Evolutionary conservation across 2,888 invertebrate genomes (phyloP).

Genomic region (Papilio elwesi): DNA sequence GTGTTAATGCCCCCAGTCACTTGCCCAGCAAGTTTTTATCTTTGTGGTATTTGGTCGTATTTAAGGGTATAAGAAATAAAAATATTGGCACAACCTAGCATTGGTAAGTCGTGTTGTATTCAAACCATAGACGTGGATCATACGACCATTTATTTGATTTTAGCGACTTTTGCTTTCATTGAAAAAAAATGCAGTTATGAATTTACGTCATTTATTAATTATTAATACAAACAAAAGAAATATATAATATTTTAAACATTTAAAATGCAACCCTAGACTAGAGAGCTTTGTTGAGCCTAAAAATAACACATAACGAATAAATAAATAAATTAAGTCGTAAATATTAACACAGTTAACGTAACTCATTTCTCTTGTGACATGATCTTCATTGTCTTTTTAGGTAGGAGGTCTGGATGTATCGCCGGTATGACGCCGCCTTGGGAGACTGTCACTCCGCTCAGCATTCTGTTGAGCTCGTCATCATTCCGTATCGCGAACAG

Average conservation of each 20-base stretch:
- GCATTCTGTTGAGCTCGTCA: conserved; percentile 63
- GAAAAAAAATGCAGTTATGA: no score
- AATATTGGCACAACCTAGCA: no score
- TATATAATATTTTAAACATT: conserved; percentile 9
- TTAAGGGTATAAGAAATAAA: no score
- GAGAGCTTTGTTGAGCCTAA: conserved; percentile 54
- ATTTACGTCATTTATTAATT: neutral
- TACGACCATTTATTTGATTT: no score
- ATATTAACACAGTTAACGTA: conserved; percentile 2
- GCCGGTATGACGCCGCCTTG: conserved; percentile 65
- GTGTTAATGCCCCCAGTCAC: neutral
- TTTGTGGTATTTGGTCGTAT: no score
- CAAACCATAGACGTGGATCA: neutral
- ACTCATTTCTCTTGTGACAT: conserved; percentile 35
- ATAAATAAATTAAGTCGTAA: conserved; percentile 10
- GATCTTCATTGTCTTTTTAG: conserved; percentile 62
- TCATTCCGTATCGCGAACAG: conserved; percentile 66
- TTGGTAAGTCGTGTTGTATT: no score
- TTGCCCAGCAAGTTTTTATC: no score
- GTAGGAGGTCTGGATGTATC: conserved; percentile 61
- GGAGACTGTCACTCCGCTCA: conserved; percentile 61
- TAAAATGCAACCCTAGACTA: conserved; percentile 52
- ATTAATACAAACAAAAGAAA: conserved; percentile 1
- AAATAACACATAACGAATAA: conserved; percentile 14
- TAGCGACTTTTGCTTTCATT: neutral